Conservation (phyloP, 2,888 invertebrate genomes). For the Troglohyphantes excavatus region DNA sequence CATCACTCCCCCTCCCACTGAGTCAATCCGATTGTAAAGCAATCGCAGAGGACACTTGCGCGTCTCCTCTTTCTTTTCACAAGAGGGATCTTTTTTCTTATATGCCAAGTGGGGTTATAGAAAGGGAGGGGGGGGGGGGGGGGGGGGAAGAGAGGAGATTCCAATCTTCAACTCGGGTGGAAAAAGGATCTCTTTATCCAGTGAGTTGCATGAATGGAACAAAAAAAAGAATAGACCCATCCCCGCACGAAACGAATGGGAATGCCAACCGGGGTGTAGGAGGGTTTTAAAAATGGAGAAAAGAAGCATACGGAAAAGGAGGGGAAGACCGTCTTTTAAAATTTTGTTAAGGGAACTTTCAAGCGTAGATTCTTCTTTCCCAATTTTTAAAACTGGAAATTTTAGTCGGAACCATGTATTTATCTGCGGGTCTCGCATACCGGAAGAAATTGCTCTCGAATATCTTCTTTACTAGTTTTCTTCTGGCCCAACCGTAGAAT, state of each 20-base stretch:
- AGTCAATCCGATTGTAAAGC: background rate
- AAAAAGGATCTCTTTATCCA: background rate
- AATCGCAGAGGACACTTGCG: background rate
- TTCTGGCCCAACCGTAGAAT: too few species aligned
- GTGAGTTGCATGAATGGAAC: background rate
- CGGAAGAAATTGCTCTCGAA: too few species aligned
- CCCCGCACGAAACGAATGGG: background rate
- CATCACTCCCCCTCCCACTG: too few species aligned
- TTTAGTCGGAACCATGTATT: too few species aligned
- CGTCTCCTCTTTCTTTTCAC: background rate
- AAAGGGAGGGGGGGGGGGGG: too few species aligned
- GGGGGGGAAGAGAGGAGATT: background rate
- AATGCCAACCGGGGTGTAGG: background rate
- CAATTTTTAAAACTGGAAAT: too few species aligned
- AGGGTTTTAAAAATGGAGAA: too few species aligned
- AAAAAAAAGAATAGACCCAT: background rate
- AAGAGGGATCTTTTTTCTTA: background rate
- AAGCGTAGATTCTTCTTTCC: too few species aligned
- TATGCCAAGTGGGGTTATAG: background rate
- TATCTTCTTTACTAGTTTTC: too few species aligned
- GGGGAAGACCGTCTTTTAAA: background rate
- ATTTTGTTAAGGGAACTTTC: background rate
- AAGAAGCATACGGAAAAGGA: background rate
- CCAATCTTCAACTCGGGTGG: background rate
- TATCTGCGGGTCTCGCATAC: too few species aligned